Conservation (phyloP, 2,888 invertebrate genomes). For the Hedychridium roseum region DNA sequence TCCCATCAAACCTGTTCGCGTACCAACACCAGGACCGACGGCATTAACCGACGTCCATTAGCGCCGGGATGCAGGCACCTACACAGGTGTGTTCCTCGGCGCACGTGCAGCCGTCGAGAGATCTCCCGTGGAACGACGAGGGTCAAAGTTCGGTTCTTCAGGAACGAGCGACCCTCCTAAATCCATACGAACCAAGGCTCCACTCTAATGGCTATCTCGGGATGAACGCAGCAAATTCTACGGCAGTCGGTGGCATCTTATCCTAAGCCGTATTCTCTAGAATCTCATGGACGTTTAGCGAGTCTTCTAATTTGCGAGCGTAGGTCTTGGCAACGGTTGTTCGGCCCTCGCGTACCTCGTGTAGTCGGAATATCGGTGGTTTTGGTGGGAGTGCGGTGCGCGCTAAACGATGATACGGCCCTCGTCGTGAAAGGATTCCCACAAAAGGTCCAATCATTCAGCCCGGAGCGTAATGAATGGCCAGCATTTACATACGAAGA, state of each 20-base stretch:
- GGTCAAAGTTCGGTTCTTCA: slow-evolving; percentile 40
- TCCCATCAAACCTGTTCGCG: slow-evolving; percentile 47
- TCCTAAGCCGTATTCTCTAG: too few relatives aligned
- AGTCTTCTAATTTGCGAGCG: too few relatives aligned
- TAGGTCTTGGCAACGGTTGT: neutral
- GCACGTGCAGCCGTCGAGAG: neutral
- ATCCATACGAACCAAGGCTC: too few relatives aligned
- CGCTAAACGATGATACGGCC: slow-evolving; percentile 46
- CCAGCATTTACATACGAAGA: slow-evolving; percentile 63
- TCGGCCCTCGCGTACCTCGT: neutral
- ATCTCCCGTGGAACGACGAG: slow-evolving; percentile 16
- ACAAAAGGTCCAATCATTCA: slow-evolving; percentile 61
- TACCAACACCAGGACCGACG: slow-evolving; percentile 9
- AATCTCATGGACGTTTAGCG: too few relatives aligned
- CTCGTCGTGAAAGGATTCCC: slow-evolving; percentile 58
- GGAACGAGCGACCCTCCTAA: slow-evolving; percentile 19
- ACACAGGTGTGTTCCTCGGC: neutral
- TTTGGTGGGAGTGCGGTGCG: slow-evolving; percentile 24
- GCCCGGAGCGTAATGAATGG: slow-evolving; percentile 61
- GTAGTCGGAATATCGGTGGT: slow-evolving; percentile 19
- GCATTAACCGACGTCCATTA: neutral
- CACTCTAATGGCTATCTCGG: too few relatives aligned
- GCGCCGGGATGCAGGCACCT: neutral
- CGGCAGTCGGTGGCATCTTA: too few relatives aligned
- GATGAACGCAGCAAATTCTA: too few relatives aligned